phyloP scores from a whole-genome alignment of 1,140 invertebrate species.

The Meloidogyne chitwoodi region DNA sequence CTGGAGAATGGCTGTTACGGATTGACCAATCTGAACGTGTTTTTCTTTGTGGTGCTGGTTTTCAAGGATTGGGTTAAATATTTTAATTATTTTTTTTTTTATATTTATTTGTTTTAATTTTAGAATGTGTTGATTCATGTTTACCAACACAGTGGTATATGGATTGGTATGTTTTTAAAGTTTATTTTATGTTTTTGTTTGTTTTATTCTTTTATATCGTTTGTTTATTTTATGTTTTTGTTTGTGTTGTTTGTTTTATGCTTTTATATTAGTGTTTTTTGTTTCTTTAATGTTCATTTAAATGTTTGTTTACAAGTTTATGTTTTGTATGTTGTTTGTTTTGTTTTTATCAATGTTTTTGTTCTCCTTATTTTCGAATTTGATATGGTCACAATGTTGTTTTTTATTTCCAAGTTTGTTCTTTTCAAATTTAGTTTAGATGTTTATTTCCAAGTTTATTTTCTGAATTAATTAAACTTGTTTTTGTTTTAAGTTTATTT shows the following conservation, averaged over 20 bases:
- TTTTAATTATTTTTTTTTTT: background rate
- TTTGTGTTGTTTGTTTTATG: too few relatives aligned
- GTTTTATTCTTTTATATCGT: background rate
- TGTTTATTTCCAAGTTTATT: background rate
- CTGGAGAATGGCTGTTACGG: slow-evolving; percentile 40
- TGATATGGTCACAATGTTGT: too few relatives aligned
- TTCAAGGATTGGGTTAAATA: slow-evolving; percentile 34
- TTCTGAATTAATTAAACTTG: background rate
- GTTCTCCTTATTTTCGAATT: too few relatives aligned
- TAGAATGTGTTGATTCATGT: slow-evolving; percentile 49
- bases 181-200: background rate
- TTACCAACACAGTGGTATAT: slow-evolving; percentile 42
- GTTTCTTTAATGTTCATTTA: too few relatives aligned
- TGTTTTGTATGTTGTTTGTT: too few relatives aligned
- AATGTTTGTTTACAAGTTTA: too few relatives aligned
- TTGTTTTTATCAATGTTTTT: too few relatives aligned
- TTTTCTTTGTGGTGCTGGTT: slow-evolving; percentile 47
- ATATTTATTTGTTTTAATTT: background rate
- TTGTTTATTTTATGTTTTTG: too few relatives aligned
- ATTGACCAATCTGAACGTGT: slow-evolving; percentile 39
- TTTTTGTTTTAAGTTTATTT: background rate
- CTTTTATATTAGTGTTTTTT: too few relatives aligned
- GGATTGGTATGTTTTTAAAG: slow-evolving; percentile 28
- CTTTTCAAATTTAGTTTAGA: too few relatives aligned
- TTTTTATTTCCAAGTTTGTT: too few relatives aligned